Evolutionary conservation across 2,113 vertebrate genomes (phyloP).

Genomic region (Silurus glanis): DNA sequence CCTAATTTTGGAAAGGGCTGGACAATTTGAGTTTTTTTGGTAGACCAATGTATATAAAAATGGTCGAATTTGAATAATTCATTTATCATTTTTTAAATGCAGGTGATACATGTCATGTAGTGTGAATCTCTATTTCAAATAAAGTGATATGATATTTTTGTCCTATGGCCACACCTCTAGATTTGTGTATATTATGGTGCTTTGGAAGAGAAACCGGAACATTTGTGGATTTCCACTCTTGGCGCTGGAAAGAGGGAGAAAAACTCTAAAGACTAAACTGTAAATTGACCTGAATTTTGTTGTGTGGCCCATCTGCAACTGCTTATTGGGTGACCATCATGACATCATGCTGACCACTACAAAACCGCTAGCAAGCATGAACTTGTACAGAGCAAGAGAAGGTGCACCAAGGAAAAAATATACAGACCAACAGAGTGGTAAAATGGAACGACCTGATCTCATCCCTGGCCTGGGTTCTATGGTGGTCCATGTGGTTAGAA

Average conservation of each 20-base stretch:
- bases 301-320: slow-evolving; percentile 55
- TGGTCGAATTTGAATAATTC: background rate
- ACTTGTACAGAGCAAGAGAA: slow-evolving; percentile 38
- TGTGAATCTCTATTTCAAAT: background rate
- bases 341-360: slow-evolving; percentile 53
- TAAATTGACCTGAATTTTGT: slow-evolving; percentile 35
- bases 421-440: slow-evolving; percentile 32
- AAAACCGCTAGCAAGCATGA: slow-evolving; percentile 48
- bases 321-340: slow-evolving; percentile 57
- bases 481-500: slow-evolving; percentile 68
- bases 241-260: background rate
- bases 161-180: background rate
- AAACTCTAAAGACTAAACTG: slow-evolving; percentile 16
- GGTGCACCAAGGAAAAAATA: slow-evolving; percentile 42
- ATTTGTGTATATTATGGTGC: background rate
- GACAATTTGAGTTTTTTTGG: background rate
- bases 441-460: slow-evolving; percentile 36
- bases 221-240: slow-evolving; percentile 6
- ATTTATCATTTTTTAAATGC: background rate
- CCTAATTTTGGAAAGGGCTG: background rate
- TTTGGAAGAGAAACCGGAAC: background rate
- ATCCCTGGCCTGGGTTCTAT: slow-evolving; percentile 56
- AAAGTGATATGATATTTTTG: background rate
- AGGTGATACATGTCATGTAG: background rate
- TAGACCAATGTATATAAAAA: background rate